phyloP scores from a whole-genome alignment of 2,797 vertebrate species.

The Myotis vivesi region DNA sequence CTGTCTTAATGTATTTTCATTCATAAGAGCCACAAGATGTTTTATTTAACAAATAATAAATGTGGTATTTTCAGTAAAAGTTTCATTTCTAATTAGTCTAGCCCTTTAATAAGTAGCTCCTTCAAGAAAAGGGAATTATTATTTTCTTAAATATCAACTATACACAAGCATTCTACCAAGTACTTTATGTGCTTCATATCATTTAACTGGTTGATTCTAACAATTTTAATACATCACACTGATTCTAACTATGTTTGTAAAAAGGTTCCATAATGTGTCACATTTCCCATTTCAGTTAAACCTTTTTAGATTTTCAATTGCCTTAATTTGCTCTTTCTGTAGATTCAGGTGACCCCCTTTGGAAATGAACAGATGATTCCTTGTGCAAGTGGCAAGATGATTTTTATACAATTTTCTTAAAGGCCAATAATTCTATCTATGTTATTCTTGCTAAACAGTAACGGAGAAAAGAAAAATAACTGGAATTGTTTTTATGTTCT shows the following conservation, averaged over 20 bases:
- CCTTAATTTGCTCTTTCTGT: background rate
- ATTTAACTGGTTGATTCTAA: background rate
- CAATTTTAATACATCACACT: background rate
- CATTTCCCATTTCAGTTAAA: background rate
- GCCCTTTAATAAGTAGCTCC: background rate
- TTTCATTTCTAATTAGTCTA: background rate
- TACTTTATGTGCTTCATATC: background rate
- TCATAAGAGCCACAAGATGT: background rate
- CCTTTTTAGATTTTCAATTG: background rate
- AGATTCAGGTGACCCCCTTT: background rate
- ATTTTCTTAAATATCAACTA: background rate
- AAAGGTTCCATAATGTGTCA: background rate
- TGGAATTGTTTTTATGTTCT: background rate
- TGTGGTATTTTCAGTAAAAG: background rate
- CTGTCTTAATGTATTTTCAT: background rate
- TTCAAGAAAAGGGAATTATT: slow-evolving; percentile 4
- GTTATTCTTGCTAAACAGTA: slow-evolving; percentile 3
- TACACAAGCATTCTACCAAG: background rate
- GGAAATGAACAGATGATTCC: background rate
- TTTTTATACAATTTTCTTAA: background rate
- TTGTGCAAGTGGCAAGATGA: background rate
- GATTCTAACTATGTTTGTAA: background rate
- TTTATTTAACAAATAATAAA: background rate
- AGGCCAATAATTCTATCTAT: background rate
- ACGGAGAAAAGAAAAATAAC: background rate